phyloP scores from a whole-genome alignment of 2,113 vertebrate genomes.

The Ptilonorhynchus violaceus region DNA sequence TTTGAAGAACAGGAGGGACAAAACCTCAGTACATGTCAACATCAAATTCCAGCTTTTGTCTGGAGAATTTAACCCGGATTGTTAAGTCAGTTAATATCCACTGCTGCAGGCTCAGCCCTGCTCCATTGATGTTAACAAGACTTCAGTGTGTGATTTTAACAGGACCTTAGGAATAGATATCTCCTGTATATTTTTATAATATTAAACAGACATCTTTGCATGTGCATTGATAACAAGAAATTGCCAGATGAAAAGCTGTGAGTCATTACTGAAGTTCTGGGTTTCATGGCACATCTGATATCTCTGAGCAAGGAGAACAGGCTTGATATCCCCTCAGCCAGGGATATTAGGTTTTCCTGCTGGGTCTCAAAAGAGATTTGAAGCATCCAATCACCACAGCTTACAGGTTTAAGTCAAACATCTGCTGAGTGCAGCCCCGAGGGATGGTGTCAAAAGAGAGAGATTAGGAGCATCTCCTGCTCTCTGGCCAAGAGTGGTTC shows the following conservation, averaged over 20 bases:
- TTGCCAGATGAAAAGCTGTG: not conserved
- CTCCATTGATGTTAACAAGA: not conserved
- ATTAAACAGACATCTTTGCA: not conserved
- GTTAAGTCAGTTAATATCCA: not conserved
- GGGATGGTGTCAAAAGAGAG: not conserved
- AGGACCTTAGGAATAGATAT: not conserved
- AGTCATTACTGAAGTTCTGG: not conserved
- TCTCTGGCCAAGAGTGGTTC: not conserved
- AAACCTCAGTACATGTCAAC: not conserved
- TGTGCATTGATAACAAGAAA: not conserved
- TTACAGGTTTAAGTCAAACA: constrained; percentile 41
- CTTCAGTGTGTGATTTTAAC: not conserved
- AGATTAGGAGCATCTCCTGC: not conserved
- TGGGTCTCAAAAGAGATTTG: not conserved
- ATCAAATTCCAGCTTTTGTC: not conserved
- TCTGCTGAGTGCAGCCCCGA: not conserved
- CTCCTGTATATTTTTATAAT: not conserved
- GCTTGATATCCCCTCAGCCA: not conserved
- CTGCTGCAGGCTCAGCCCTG: not conserved
- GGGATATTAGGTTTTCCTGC: not conserved
- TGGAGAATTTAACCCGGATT: not conserved
- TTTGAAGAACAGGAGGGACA: not conserved
- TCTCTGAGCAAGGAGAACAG: not conserved
- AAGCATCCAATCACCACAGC: not conserved
- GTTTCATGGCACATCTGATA: not conserved